Base-by-base conservation (phyloP, 2,888 invertebrate species). In the Idaea aversata region DNA sequence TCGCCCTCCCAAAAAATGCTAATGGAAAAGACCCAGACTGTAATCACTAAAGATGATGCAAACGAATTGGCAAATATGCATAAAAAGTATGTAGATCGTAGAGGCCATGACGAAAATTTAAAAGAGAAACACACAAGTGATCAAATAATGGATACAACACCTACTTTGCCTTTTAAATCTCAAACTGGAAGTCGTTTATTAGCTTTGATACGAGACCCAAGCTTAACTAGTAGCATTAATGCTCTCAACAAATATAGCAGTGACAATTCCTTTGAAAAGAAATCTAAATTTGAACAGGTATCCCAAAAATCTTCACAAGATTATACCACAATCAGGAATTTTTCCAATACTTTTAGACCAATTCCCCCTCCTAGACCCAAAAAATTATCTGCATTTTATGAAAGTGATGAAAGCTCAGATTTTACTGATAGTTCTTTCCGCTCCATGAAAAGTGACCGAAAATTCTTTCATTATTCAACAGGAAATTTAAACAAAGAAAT, bases 1-100 rank as follows among this genome's bases (percentile, higher is more conserved):
- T 96, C 97, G 0, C 97, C 97, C 0, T 95, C 95, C 5, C 97
- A 96, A 81, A 94, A 94, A 78, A 91, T 93, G 77, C 86, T 94
- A 60, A 91, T 94, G 80, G 93, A 94, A 67, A 94, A 93, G 77
- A 93, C 93, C 25, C 93, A 92, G 59, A 88, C 90, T 61, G 80
- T 93, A n/a, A 84, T 91, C 61, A 80, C 80, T 36, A 90, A 93
- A 74, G 87, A 91, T 70, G 94, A 94, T 72, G 94, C 94, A 1
- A 95, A 94, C 76, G 94, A 94, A 72, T 89, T 96, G 61, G 87
- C 95, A 4, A 95, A 96, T 76, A 94, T 95, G 73, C 96, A 96
- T 76, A 93, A 93, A 72, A 96, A 96, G 79, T 95, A 94, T 82
- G 82, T 95, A n/a, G 95, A 95, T 74, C 92, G 95, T 59, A 93